Evolutionary conservation across 1,140 invertebrate genomes (phyloP), one percentile per base, ranked within the genome.

Genomic region (Cotesia typhae): DNA sequence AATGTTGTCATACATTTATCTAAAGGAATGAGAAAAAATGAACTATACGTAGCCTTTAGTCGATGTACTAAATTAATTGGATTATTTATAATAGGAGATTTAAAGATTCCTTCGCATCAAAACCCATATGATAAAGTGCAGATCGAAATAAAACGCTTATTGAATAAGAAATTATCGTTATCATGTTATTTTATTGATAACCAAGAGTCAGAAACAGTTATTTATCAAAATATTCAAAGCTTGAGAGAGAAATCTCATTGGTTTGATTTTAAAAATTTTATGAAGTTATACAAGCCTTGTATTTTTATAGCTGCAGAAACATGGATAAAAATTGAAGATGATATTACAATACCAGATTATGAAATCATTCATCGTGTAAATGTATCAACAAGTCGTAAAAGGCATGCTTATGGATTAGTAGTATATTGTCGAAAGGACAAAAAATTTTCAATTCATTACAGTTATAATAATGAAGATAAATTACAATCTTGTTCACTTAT

Each of bases 11-110:
- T 75, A 10, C 68, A 75, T 70, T 41, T 73, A 20, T 53, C 61
- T 7, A 41, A 41, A 41, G 38, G 57, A 67, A 68, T 17, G 17
- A 38, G 51, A 35, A 65, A 35, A 14, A 28, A 47, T 36, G 72
- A n/a, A 63, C 64, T 60, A 66, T 72, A 74, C 28, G 73, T 76
- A 9, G 75, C 75, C 17, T 47, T 74, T 2, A 76, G 75, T 70
- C 53, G 70, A 66, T 61, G 65, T 28, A 66, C 67, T 20, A 69
- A 53, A 64, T 74, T 74, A 52, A 63, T 28, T 55, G 72, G 51
- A 10, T 65, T 74, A 17, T 74, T 36, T 20, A 74, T 74, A 41
- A 9, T 67, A 2, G 73, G 68, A 10, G 70, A 35, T 10, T 66
- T 71, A 9, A 71, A 65, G 10, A 14, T 65, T 47, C 70, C 63